Conservation (phyloP, 2,113 vertebrate genomes). For the Aspidoscelis tigris region DNA sequence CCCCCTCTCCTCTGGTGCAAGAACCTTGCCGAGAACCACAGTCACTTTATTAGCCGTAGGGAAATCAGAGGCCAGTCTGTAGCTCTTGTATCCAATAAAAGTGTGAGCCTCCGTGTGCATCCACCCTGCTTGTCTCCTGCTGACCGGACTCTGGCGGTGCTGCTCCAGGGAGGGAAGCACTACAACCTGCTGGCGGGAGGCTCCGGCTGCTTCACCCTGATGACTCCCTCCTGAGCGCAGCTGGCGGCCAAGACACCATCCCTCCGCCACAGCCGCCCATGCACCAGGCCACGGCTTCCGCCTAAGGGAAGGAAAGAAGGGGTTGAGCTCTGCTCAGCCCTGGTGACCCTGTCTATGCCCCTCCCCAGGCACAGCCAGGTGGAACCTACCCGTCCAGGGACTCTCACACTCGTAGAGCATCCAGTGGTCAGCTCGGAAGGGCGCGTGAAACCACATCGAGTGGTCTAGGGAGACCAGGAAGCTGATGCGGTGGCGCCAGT, state of each 20-base stretch:
- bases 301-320: constrained; percentile 71
- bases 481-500: constrained; percentile 67
- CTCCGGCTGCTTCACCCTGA: constrained; percentile 74
- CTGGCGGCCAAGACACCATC: constrained; percentile 91
- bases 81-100: not conserved
- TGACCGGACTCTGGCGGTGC: not conserved
- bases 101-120: no score
- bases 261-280: constrained; percentile 90
- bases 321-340: not conserved
- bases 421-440: constrained; percentile 93
- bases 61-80: not conserved
- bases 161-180: not conserved
- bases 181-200: constrained; percentile 83
- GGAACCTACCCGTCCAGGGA: constrained; percentile 90
- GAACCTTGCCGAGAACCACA: not conserved
- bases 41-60: constrained; percentile 11
- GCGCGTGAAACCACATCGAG: constrained; percentile 95
- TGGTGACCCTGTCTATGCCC: accelerated
- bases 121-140: not conserved
- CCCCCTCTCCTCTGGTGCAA: not conserved
- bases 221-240: constrained; percentile 90
- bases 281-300: constrained; percentile 86
- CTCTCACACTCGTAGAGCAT: constrained; percentile 96
- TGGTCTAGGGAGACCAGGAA: constrained; percentile 91
- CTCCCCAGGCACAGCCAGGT: accelerated